Conservation (phyloP, 2,113 vertebrate genomes). For the Astur gentilis region DNA sequence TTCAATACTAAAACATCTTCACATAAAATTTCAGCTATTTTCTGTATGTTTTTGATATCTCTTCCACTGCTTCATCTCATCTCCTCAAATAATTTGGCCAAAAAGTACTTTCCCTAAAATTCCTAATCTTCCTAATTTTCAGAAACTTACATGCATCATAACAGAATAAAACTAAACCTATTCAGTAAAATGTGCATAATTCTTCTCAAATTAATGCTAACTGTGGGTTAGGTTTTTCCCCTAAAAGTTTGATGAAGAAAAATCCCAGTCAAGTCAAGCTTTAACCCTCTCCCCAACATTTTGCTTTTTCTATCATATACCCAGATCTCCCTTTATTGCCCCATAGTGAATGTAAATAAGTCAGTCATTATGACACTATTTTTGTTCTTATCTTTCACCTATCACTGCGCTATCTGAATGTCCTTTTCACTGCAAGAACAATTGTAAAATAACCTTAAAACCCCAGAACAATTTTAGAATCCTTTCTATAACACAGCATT, state of each 20-base stretch:
- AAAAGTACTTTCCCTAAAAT: neutral
- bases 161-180: neutral
- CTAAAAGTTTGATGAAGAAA: neutral
- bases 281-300: neutral
- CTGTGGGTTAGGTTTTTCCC: neutral
- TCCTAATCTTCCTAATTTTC: neutral
- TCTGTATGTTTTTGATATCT: neutral
- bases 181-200: neutral
- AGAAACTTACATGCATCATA: neutral
- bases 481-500: neutral
- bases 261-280: neutral
- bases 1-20: neutral
- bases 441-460: neutral
- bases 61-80: neutral
- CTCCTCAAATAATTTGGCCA: neutral
- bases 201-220: neutral
- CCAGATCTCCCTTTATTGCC: neutral
- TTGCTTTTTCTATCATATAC: neutral
- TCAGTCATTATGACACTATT: neutral
- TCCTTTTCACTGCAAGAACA: neutral
- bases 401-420: fast-evolving
- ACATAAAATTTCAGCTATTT: neutral
- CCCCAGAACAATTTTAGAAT: neutral
- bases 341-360: neutral
- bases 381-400: neutral